Evolutionary conservation across 2,888 invertebrate genomes (phyloP), one percentile per base, ranked within the genome.

Genomic region (Nematopogon swammerdamellus): DNA sequence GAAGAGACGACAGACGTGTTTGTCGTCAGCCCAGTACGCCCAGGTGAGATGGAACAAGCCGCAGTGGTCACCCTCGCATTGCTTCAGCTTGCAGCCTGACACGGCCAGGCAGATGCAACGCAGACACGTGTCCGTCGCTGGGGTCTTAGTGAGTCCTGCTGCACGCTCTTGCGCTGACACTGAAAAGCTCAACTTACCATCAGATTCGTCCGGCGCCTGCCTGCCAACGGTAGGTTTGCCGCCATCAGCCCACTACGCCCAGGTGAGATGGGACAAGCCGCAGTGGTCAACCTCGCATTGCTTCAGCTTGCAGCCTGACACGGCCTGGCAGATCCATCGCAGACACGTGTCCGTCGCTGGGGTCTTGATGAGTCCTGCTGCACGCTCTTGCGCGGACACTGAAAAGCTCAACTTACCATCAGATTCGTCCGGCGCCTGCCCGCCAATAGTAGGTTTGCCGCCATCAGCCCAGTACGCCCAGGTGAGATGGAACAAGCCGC

Each of bases 381-480:
- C n/a, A n/a, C n/a, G n/a, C 25, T 25, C 25, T 25, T 25, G 25
- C 25, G 25, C 8, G 25, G 25, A 8, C 25, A 25, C 5, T 25
- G 25, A 8, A 25, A 25, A n/a, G n/a, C 25, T 6, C 5, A 25
- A 46, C 63, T 59, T 59, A 79, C 80, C 80, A 48, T 70, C 69
- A 48, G 71, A 58, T 0, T 74, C 59, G 16, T 84, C 83, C 19
- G 81, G 72, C 0, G 81, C 65, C 57, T 85, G 82, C 16, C 82
- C 80, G 1, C 75, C 65, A 3, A 88, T 55, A 0, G 85, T 85
- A 0, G 86, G 88, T 62, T 89, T 90, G 20, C 89, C 90, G 45
- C 85, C 83, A 64, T 95, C 95, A 1, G 88, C 75, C 95, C 94
- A 95, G 64, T 94, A 95, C 0, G 86, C 86, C 90, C 91, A 91